Percentiles rank a stretch among this genome's conserved stretches.
Conservation (phyloP, 2,888 invertebrate genomes). For the Lydus trimaculatus region DNA sequence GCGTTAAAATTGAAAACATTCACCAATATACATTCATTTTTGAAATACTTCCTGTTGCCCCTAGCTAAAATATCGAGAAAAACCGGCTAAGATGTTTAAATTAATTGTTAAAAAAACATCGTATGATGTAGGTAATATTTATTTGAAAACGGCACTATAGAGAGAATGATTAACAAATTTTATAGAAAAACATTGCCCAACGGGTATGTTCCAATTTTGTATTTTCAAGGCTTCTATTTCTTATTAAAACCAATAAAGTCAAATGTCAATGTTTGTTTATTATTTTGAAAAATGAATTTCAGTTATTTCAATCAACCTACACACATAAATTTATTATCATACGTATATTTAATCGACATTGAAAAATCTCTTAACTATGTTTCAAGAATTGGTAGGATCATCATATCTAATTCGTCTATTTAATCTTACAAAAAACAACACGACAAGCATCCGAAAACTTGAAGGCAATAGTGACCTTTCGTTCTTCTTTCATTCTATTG, state of each 20-base stretch:
- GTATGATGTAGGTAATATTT: background rate
- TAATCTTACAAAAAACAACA: constrained; percentile 24
- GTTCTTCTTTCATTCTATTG: background rate
- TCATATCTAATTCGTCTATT: constrained; percentile 22
- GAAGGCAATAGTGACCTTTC: constrained; percentile 21
- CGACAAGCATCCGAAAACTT: constrained; percentile 25
- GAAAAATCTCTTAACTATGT: constrained; percentile 16
- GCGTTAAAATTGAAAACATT: constrained; percentile 2
- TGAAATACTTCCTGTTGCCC: constrained; percentile 2
- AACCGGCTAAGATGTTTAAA: constrained; percentile 6
- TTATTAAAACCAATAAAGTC: background rate
- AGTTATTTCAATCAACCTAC: background rate
- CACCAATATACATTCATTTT: background rate
- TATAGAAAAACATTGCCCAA: background rate
- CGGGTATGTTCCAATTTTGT: background rate
- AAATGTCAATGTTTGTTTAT: constrained; percentile 1
- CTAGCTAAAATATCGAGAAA: constrained; percentile 4
- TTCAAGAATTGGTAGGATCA: constrained; percentile 13
- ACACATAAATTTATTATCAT: background rate
- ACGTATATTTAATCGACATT: background rate
- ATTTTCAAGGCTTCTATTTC: background rate
- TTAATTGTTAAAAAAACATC: background rate
- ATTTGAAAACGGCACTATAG: background rate
- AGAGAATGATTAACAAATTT: background rate
- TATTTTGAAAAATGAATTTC: background rate